Conservation (phyloP, 1,140 invertebrate genomes). For the Tyrophagus putrescentiae region DNA sequence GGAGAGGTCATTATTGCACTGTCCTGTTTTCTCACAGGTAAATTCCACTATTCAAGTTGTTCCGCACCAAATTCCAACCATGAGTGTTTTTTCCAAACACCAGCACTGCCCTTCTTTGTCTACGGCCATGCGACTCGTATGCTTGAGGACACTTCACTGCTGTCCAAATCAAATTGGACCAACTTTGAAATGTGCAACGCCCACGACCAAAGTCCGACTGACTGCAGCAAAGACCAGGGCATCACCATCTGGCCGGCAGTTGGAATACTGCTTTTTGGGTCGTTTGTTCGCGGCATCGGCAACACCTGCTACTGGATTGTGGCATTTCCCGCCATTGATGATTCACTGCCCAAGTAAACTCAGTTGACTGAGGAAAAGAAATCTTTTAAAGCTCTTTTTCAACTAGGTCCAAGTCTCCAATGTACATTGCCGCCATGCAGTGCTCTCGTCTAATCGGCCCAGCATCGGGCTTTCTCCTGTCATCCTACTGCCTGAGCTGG, state of each 20-base stretch:
- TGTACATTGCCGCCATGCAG: conserved; percentile 25
- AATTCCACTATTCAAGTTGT: too few relatives aligned
- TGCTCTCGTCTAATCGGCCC: conserved; percentile 27
- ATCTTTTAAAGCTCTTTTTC: too few relatives aligned
- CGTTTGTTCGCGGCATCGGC: conserved; percentile 34
- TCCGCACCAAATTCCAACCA: too few relatives aligned
- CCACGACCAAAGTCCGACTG: not conserved
- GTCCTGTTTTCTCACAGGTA: conserved; percentile 48
- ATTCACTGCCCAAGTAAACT: conserved; percentile 31
- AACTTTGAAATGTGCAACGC: not conserved
- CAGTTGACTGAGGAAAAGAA: too few relatives aligned
- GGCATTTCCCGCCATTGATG: conserved; percentile 31
- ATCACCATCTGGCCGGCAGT: conserved; percentile 14
- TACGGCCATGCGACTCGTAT: conserved; percentile 55
- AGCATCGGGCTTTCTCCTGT: conserved; percentile 26
- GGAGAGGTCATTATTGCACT: conserved; percentile 51
- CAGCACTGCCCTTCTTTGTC: conserved; percentile 48
- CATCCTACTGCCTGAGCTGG: conserved; percentile 24
- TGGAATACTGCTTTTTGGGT: not conserved
- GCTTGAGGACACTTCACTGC: conserved; percentile 42
- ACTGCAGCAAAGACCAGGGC: not conserved
- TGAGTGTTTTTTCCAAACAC: too few relatives aligned
- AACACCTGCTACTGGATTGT: conserved; percentile 26
- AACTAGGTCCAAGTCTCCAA: conserved; percentile 30
- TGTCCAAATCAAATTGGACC: not conserved